Conservation (phyloP, 2,888 invertebrate species). For the Parnassius mnemosyne region DNA sequence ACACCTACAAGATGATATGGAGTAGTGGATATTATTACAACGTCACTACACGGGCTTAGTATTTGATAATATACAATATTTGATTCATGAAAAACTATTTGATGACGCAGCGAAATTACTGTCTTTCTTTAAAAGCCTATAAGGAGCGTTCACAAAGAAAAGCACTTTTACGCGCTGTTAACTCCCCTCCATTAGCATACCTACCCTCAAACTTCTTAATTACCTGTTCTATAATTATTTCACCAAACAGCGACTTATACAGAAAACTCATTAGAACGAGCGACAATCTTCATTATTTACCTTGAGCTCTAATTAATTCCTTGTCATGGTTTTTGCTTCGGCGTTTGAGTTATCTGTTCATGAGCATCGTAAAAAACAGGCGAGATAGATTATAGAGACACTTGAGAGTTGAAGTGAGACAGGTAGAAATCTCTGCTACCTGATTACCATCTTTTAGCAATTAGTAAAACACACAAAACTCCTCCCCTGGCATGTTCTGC, state of each 20-base stretch:
- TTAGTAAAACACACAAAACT: slow-evolving; percentile 84
- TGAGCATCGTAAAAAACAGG: slow-evolving; percentile 44
- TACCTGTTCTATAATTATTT: slow-evolving; percentile 73
- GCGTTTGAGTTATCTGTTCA: slow-evolving; percentile 74
- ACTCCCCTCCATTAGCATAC: slow-evolving; percentile 52
- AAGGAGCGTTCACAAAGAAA: slow-evolving; percentile 33
- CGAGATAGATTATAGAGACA: slow-evolving; percentile 42
- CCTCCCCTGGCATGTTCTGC: slow-evolving; percentile 78
- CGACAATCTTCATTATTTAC: slow-evolving; percentile 81
- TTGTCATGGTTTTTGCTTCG: slow-evolving; percentile 81
- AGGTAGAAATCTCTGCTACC: slow-evolving; percentile 59
- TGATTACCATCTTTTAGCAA: slow-evolving; percentile 83
- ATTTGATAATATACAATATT: no score
- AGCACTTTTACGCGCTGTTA: slow-evolving; percentile 56
- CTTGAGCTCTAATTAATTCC: slow-evolving; percentile 80
- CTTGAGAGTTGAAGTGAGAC: slow-evolving; percentile 42
- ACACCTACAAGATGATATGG: no score
- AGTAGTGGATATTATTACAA: no score
- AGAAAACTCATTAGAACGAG: slow-evolving; percentile 75
- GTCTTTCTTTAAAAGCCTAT: slow-evolving; percentile 12
- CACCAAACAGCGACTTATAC: slow-evolving; percentile 49
- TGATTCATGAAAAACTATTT: no score
- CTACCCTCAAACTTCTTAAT: slow-evolving; percentile 65
- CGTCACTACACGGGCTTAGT: no score
- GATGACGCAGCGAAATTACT: neutral